Conservation (phyloP, 2,888 invertebrate genomes). For the Disparrhopalites patrizii region DNA sequence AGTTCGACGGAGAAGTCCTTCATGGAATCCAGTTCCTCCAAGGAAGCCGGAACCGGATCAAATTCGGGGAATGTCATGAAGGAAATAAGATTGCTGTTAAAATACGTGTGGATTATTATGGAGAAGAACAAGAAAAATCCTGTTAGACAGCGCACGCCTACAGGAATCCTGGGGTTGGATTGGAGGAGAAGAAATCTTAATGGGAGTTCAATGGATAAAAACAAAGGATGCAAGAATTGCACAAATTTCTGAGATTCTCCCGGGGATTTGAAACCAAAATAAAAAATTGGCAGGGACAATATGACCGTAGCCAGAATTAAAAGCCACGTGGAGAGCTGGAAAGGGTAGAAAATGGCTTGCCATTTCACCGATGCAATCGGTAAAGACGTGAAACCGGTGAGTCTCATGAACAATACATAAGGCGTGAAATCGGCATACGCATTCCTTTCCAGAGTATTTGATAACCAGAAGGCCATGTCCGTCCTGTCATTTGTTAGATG, state of each 20-base stretch:
- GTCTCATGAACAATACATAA: not conserved
- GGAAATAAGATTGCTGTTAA: conserved; percentile 11
- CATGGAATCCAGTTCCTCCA: not conserved
- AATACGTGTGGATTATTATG: conserved; percentile 21
- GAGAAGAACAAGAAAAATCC: not conserved
- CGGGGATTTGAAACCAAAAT: not conserved
- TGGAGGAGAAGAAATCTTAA: not conserved
- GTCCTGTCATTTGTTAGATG: not conserved
- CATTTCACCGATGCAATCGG: conserved; percentile 2
- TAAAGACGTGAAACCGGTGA: conserved; percentile 7
- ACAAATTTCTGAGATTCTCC: not conserved
- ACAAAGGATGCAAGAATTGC: not conserved
- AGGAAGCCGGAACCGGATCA: conserved; percentile 14
- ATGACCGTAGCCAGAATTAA: not conserved
- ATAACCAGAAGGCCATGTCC: conserved; percentile 8
- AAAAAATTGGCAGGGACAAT: not conserved
- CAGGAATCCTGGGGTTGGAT: not conserved
- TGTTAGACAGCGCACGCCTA: not conserved
- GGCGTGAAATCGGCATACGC: not conserved
- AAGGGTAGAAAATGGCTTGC: conserved; percentile 13
- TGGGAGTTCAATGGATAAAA: not conserved
- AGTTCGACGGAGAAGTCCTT: not conserved
- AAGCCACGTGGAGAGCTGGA: not conserved
- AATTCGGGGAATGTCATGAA: conserved; percentile 20
- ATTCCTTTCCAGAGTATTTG: not conserved